Percentiles rank a stretch among this genome's conserved stretches.
Conservation (phyloP, 2,113 vertebrate species). For the Paradoxurus hermaphroditus region DNA sequence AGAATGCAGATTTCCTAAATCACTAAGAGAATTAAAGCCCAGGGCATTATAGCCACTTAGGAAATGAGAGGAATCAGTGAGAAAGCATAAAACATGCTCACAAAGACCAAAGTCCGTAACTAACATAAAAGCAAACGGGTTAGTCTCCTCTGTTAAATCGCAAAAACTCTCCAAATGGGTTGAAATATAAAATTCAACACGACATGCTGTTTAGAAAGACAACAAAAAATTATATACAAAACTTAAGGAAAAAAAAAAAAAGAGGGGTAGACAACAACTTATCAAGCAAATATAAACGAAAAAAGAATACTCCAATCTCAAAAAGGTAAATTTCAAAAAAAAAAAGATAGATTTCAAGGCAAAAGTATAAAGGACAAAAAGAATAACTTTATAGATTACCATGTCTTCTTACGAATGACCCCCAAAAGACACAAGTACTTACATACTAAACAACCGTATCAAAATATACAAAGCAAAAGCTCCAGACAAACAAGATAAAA, state of each 20-base stretch:
- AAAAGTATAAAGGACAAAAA: slow-evolving; percentile 22
- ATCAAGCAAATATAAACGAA: slow-evolving; percentile 24
- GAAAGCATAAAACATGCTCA: slow-evolving; percentile 13
- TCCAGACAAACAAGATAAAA: not conserved
- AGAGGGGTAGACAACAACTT: not conserved
- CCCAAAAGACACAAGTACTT: not conserved
- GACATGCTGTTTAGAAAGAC: not conserved
- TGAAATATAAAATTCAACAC: slow-evolving; percentile 20
- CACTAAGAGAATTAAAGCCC: slow-evolving; percentile 51
- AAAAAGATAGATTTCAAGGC: too few relatives aligned
- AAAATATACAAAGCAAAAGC: slow-evolving; percentile 4
- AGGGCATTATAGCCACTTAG: slow-evolving; percentile 48
- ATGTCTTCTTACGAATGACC: not conserved
- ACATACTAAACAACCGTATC: not conserved
- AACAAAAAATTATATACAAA: not conserved
- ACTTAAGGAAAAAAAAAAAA: not conserved
- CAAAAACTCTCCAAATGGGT: not conserved
- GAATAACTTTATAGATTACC: not conserved
- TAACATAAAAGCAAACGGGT: slow-evolving; percentile 34
- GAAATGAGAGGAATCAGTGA: slow-evolving; percentile 36
- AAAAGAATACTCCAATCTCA: not conserved
- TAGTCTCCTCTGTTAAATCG: not conserved
- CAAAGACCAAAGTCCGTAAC: not conserved
- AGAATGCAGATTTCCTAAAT: slow-evolving; percentile 29
- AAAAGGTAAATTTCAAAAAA: too few relatives aligned